Evolutionary conservation across 1,140 invertebrate genomes (phyloP), one percentile per base, ranked within the genome.

Genomic region (Neodiprion pinetum): DNA sequence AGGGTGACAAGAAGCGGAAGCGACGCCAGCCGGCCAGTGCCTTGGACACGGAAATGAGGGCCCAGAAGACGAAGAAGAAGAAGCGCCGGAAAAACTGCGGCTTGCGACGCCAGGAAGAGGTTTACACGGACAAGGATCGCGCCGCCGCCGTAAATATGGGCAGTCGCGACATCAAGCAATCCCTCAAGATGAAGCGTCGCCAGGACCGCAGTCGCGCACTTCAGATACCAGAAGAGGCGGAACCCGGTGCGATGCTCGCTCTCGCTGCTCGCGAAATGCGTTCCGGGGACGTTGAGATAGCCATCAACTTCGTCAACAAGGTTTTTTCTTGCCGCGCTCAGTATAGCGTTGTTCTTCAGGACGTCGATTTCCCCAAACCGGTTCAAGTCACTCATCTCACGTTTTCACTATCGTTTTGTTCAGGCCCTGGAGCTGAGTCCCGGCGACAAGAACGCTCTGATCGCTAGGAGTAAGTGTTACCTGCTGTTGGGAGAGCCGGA

Each of bases 111-210:
- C 85, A 94, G 78, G 93, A 95, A 74, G 95, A 97, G 82, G 85
- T 95, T 12, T 97, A 96, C 82, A 96, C 95, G 10, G 96, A 97
- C 84, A 97, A 97, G 82, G 96, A 97, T 84, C 87, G 96, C 10
- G 96, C 96, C 0, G 96, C 96, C 0, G 95, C 96, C 1, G 95
- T 96, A 7, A 95, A 95, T 78, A 91, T 96, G 90, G 95, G 95
- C 0, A 93, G 89, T 75, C 89, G 92, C 68, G 95, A 97, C 82
- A 97, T 97, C 50, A 97, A 97, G 80, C 93, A 94, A 75, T 95
- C 94, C 28, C 86, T 96, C 70, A 95, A 92, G 81, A 91, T 95
- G 74, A 96, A 96, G 80, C 91, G 94, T 72, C 92, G 93, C 72
- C 92, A 94, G 75, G 95, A 96, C 81, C 90, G 94, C 21, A 94